phyloP scores from a whole-genome alignment of 2,113 vertebrate genomes.

The Megaptera novaeangliae region DNA sequence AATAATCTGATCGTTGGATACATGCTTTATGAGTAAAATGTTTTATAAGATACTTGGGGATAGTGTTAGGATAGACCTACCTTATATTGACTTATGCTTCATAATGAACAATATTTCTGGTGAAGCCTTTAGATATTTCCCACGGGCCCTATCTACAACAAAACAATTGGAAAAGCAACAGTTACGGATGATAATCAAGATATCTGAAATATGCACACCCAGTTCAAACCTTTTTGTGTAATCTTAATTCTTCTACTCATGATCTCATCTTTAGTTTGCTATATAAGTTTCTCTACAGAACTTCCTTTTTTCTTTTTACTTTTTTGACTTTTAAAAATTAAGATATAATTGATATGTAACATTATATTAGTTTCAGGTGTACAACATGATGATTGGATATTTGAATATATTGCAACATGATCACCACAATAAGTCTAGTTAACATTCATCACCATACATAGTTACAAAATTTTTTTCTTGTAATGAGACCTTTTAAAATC shows the following conservation, averaged over 20 bases:
- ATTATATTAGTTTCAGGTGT: background rate
- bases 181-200: background rate
- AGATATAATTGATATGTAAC: background rate
- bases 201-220: background rate
- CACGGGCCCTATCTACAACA: background rate
- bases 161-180: background rate
- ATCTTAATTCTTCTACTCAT: background rate
- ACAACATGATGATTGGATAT: background rate
- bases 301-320: background rate
- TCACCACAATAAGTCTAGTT: background rate
- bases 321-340: background rate
- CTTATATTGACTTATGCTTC: background rate
- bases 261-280: background rate
- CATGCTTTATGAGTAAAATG: background rate
- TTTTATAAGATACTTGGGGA: background rate
- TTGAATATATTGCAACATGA: background rate
- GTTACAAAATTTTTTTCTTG: background rate
- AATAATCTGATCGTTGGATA: background rate
- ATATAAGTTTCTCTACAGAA: background rate
- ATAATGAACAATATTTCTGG: background rate
- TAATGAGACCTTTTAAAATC: background rate
- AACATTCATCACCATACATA: background rate
- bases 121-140: background rate
- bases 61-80: background rate
- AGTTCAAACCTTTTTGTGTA: background rate